phyloP scores from a whole-genome alignment of 2,888 invertebrate genomes.

The Psylliodes chrysocephalus region DNA sequence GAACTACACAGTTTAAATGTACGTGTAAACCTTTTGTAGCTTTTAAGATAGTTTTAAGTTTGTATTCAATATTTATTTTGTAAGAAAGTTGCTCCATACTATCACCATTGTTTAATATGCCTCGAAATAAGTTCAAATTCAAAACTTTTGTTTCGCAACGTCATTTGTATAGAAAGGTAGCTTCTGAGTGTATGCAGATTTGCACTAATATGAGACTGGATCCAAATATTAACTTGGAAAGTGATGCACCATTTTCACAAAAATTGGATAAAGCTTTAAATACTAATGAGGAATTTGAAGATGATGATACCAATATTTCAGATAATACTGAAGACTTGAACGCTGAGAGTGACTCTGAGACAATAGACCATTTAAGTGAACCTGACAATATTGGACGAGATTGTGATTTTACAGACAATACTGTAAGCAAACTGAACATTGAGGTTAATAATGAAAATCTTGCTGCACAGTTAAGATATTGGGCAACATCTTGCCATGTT shows the following conservation, averaged over 20 bases:
- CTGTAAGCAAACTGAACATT: too few species aligned
- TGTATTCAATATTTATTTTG: neutral
- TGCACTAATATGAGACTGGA: neutral
- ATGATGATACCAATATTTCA: neutral
- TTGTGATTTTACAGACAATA: too few species aligned
- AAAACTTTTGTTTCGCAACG: conserved; percentile 7
- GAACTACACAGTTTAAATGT: too few species aligned
- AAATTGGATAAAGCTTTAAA: neutral
- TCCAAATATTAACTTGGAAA: conserved; percentile 4
- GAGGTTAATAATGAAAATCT: too few species aligned
- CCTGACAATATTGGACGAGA: neutral
- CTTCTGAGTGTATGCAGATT: conserved; percentile 5
- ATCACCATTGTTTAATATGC: neutral
- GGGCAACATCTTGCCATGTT: conserved; percentile 9
- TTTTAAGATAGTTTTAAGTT: neutral
- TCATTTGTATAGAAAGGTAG: conserved; percentile 1
- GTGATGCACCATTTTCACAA: neutral
- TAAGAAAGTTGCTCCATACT: too few species aligned
- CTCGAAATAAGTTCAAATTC: conserved; percentile 1
- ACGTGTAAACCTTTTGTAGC: neutral
- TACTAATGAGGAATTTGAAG: neutral
- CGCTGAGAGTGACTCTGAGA: neutral
- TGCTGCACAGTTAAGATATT: neutral
- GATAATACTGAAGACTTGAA: neutral
- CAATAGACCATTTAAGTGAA: conserved; percentile 2